These are phyloP conservation scores for Anisognathus igniventris DNA, from an alignment of 2,797 vertebrate species.

Conservation along the genomic window DNA sequence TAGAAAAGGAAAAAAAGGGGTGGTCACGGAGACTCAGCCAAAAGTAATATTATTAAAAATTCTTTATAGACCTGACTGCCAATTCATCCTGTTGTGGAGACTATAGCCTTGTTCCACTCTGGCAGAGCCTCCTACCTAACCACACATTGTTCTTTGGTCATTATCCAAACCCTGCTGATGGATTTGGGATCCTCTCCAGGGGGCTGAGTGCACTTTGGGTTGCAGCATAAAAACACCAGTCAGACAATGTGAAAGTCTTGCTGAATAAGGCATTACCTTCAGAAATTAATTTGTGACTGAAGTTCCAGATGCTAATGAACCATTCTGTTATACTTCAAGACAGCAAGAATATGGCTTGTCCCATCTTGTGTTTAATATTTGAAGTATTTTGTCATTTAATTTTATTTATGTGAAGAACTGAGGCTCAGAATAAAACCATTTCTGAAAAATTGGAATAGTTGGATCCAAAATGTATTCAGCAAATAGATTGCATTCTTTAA, in stretches of 20 bases:
- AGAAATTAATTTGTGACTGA: background rate
- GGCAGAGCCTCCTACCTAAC: background rate
- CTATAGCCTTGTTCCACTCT: background rate
- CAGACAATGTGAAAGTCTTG: background rate
- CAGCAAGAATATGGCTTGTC: background rate
- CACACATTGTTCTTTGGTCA: background rate
- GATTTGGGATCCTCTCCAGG: background rate
- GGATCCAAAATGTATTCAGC: background rate
- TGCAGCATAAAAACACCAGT: background rate
- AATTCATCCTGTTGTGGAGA: constrained; percentile 23
- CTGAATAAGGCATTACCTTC: background rate
- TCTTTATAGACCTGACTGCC: background rate
- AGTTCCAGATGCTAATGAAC: background rate
- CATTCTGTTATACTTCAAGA: background rate
- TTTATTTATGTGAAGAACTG: background rate
- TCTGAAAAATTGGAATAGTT: background rate
- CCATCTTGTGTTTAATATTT: fast-evolving
- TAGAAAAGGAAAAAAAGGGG: background rate
- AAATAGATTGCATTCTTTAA: background rate
- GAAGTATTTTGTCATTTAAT: background rate
- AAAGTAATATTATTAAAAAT: constrained; percentile 38
- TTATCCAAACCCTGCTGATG: background rate
- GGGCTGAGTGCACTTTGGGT: background rate
- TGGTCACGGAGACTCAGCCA: background rate
- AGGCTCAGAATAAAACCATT: background rate